Conservation (phyloP, 2,888 invertebrate species). For the Xestoiulus laeticollis region DNA sequence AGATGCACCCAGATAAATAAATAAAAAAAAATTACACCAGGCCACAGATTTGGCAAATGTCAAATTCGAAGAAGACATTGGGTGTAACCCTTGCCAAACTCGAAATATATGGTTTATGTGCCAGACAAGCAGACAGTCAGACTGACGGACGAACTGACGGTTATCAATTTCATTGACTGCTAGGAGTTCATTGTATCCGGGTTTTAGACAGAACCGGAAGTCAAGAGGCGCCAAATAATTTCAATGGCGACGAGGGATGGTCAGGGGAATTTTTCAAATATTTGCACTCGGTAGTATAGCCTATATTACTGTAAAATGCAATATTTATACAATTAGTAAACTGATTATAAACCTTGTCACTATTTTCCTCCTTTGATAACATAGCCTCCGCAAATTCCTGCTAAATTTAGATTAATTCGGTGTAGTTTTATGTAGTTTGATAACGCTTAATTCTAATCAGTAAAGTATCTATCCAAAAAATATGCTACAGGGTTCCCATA, state of each 20-base stretch:
- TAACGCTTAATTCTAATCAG: not conserved
- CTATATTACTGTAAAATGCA: not conserved
- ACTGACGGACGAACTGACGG: not conserved
- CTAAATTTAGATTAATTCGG: not conserved
- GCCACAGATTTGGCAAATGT: not conserved
- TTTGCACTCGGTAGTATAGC: not conserved
- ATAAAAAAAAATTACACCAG: not conserved
- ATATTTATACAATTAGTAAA: conserved; percentile 10
- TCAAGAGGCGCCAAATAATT: not conserved
- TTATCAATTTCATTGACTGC: conserved; percentile 14
- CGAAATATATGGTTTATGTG: conserved; percentile 4
- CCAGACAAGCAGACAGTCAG: not conserved
- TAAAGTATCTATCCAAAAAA: not conserved
- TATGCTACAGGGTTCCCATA: no score
- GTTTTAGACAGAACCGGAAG: not conserved
- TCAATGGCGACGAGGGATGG: not conserved
- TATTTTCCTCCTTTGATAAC: not conserved
- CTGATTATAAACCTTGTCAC: not conserved
- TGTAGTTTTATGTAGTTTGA: not conserved
- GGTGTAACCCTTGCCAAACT: conserved; percentile 34
- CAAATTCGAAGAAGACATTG: not conserved
- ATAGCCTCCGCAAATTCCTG: not conserved
- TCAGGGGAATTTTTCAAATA: not conserved
- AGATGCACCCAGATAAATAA: not conserved
- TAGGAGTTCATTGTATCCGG: conserved; percentile 20